Evolutionary conservation across 2,113 vertebrate genomes (phyloP), one percentile per base, ranked within the genome.

Genomic region (Salvelinus alpinus): DNA sequence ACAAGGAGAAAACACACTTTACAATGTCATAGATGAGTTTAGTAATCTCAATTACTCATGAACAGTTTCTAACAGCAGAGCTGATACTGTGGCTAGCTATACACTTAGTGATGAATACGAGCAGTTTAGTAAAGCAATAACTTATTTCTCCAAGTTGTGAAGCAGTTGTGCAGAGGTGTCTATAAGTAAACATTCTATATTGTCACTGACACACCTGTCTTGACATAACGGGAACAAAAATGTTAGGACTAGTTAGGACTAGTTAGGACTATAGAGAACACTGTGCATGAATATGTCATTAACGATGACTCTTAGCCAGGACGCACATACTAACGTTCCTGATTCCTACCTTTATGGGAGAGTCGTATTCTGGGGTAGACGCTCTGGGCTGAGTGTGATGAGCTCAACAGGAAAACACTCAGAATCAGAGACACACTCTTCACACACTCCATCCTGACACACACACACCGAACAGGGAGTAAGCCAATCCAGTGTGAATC

Each of bases 351-450:
- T 86, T 87, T 86, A 80, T 92, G 75, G 14, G 91, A 89, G 78
- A 92, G 89, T 16, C 90, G 83, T 86, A 92, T 91, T 74, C 91
- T 88, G 13, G 91, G 91, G 38, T 91, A 86, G 80, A 85, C 73
- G 81, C 81, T 87, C 44, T 80, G 76, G 12, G 80, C 86, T 34
- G 87, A 38, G 67, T 76, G 82, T 74, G 81, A 73, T 29, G 72
- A 73, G 51, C 78, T 79, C 80, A 81, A 60, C 81, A 85, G 70
- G 76, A 71, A 57, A 24, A 87, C 44, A 79, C 48, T 81, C 74
- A 89, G 73, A 76, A 89, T 81, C 80, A 79, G 76, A 85, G 59
- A 79, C 73, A 76, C 73, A 78, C 70, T 84, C 85, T 75, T 75
- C 13, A 51, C 51, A 70, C 79, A 77, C 75, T 71, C 89, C 86